Conservation (phyloP, 2,888 invertebrate genomes). For the Parelbella ahira region DNA sequence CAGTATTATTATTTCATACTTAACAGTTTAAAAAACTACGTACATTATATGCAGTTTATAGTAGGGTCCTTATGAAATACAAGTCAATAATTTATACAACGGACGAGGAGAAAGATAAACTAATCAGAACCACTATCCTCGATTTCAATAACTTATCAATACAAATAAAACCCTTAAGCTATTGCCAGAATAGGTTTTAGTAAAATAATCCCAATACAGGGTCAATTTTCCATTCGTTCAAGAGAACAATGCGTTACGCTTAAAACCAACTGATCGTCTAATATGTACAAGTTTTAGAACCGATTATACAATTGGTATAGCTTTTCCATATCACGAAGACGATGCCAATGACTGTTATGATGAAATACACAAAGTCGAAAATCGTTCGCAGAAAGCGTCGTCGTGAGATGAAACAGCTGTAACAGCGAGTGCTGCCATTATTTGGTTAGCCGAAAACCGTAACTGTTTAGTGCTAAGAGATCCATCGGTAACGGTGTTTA, state of each 20-base stretch:
- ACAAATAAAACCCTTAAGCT: slow-evolving; percentile 53
- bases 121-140: slow-evolving; percentile 43
- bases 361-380: neutral
- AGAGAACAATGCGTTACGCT: slow-evolving; percentile 40
- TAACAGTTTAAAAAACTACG: slow-evolving; percentile 78
- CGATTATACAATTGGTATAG: slow-evolving; percentile 52
- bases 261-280: slow-evolving; percentile 48
- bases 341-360: neutral
- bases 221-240: slow-evolving; percentile 44
- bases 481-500: slow-evolving; percentile 78
- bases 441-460: slow-evolving; percentile 65
- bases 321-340: slow-evolving; percentile 21
- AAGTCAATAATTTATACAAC: slow-evolving; percentile 77
- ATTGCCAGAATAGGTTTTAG: slow-evolving; percentile 58
- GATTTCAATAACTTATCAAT: slow-evolving; percentile 39
- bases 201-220: slow-evolving; percentile 56
- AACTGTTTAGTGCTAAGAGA: slow-evolving; percentile 68
- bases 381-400: slow-evolving; percentile 1
- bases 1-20: slow-evolving; percentile 77
- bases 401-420: slow-evolving; percentile 20
- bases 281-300: slow-evolving; percentile 68
- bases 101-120: slow-evolving; percentile 54
- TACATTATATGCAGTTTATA: slow-evolving; percentile 78
- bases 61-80: slow-evolving; percentile 61
- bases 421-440: slow-evolving; percentile 52